A percentile compares a stretch with the other conserved stretches of the same genome.
These are phyloP conservation scores for Parelbella ahira DNA, from an alignment of 2,888 invertebrate genomes.

Conservation along the genomic window DNA sequence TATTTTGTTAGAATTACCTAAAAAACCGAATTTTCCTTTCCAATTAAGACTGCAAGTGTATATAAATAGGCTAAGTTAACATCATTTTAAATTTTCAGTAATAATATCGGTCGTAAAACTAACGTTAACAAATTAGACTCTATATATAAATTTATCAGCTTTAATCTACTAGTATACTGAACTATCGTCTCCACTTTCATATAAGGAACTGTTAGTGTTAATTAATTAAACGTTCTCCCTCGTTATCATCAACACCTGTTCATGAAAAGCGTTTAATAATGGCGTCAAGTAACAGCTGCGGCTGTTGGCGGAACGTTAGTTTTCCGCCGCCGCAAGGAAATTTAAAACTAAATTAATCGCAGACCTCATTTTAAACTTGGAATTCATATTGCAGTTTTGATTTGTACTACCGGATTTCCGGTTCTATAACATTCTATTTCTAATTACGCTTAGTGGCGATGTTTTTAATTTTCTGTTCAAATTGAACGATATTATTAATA, in stretches of 20 bases:
- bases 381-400: conserved; percentile 7
- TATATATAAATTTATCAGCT: conserved; percentile 24
- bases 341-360: conserved; percentile 64
- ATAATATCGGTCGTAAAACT: no score
- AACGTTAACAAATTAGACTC: no score
- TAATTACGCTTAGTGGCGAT: background rate
- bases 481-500: no score
- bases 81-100: no score
- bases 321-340: conserved; percentile 56
- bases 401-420: background rate
- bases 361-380: conserved; percentile 21
- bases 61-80: no score
- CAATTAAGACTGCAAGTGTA: no score
- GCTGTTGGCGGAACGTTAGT: conserved; percentile 54
- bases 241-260: conserved; percentile 78
- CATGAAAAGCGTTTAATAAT: conserved; percentile 78
- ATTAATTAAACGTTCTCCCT: conserved; percentile 76
- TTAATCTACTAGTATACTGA: conserved; percentile 36
- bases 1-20: no score
- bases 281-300: conserved; percentile 70
- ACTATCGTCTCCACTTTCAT: conserved; percentile 35
- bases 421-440: background rate
- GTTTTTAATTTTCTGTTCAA: no score
- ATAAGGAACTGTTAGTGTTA: conserved; percentile 49
- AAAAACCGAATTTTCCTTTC: no score